Evolutionary conservation across 2,888 invertebrate genomes (phyloP).

Genomic region (Dynastes grantii): DNA sequence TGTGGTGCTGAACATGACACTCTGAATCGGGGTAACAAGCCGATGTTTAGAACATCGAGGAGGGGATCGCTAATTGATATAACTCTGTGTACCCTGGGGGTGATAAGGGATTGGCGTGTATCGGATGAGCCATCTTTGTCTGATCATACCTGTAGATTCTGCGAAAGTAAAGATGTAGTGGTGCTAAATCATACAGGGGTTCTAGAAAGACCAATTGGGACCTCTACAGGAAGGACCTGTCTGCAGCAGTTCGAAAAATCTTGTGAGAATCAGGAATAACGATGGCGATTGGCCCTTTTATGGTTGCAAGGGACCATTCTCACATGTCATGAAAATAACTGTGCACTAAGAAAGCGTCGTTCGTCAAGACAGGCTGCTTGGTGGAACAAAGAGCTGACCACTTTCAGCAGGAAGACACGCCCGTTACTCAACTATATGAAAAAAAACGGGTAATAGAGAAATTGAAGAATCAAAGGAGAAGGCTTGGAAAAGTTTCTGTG

Average conservation of each 20-base stretch:
- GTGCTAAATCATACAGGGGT: no score
- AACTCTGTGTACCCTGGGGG: slow-evolving; percentile 1
- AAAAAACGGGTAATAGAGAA: background rate
- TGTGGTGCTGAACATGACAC: no score
- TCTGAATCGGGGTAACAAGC: background rate
- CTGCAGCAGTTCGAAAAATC: background rate
- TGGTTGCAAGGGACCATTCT: slow-evolving; percentile 11
- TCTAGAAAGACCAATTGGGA: background rate
- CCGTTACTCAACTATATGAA: background rate
- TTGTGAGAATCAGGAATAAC: background rate
- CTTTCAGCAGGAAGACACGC: slow-evolving; percentile 24
- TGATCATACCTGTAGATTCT: slow-evolving; percentile 9
- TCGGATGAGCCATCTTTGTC: slow-evolving; percentile 17
- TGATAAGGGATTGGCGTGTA: background rate
- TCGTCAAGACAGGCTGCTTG: slow-evolving; percentile 14
- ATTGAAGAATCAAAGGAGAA: background rate
- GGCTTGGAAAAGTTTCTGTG: background rate
- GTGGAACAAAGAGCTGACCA: slow-evolving; percentile 21
- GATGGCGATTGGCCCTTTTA: background rate
- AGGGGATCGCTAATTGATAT: slow-evolving; percentile 6
- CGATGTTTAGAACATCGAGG: slow-evolving; percentile 13
- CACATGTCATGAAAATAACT: slow-evolving; percentile 17
- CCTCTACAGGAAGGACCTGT: background rate
- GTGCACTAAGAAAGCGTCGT: slow-evolving; percentile 16
- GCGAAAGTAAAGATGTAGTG: no score